phyloP scores from a whole-genome alignment of 2,113 vertebrate species.

The Miniopterus natalensis region DNA sequence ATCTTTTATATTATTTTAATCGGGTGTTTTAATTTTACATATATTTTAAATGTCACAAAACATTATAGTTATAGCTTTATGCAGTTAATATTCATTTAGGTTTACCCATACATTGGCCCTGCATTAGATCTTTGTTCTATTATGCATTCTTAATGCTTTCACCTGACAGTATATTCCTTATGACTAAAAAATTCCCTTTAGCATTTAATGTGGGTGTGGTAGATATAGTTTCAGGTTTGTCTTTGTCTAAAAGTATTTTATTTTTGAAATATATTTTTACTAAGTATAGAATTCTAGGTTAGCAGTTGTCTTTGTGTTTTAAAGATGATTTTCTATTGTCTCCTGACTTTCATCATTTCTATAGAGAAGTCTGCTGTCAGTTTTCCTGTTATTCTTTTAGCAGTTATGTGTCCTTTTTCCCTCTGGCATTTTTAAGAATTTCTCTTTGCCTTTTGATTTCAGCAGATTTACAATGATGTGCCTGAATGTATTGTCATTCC shows the following conservation, averaged over 20 bases:
- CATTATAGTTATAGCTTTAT: neutral
- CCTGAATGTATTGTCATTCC: neutral
- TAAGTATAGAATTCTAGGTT: neutral
- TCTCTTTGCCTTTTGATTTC: neutral
- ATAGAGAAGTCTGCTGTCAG: neutral
- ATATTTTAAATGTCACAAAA: neutral
- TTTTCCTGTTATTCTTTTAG: neutral
- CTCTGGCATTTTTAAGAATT: neutral
- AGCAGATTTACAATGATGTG: neutral
- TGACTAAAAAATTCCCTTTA: neutral
- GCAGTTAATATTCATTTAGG: too few relatives aligned
- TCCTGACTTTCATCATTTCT: neutral
- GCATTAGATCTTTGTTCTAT: neutral
- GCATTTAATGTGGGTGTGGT: neutral
- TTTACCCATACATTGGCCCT: too few relatives aligned
- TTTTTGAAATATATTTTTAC: neutral
- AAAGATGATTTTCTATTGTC: neutral
- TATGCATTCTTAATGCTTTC: neutral
- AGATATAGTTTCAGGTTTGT: too few relatives aligned
- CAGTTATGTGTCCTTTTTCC: neutral
- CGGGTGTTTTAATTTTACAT: neutral
- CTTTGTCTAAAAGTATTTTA: neutral
- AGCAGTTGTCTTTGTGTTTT: neutral
- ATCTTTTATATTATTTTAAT: neutral
- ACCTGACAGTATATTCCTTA: neutral